Evolutionary conservation across 1,140 invertebrate species (phyloP).

Genomic region (Caenorhabditis inopinata): DNA sequence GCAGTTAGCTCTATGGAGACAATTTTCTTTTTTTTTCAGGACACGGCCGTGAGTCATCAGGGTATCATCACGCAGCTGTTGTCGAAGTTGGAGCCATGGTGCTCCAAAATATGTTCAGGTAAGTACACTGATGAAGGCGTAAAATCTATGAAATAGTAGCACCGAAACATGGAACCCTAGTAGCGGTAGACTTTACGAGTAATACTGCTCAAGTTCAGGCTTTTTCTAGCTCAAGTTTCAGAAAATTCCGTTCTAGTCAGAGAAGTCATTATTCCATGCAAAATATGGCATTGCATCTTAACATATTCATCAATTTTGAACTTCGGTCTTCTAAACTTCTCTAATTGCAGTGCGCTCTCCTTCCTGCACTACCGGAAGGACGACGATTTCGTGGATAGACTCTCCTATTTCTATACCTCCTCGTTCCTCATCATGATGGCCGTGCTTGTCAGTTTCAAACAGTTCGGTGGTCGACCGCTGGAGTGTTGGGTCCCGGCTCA

Average conservation of each 20-base stretch:
- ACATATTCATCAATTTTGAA: background rate
- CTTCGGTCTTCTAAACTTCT: background rate
- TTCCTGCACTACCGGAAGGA: slow-evolving; percentile 67
- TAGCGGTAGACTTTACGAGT: too few relatives aligned
- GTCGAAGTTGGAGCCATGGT: slow-evolving; percentile 66
- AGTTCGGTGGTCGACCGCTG: slow-evolving; percentile 66
- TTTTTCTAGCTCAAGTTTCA: too few relatives aligned
- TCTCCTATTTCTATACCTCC: slow-evolving; percentile 71
- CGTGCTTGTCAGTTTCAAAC: slow-evolving; percentile 69
- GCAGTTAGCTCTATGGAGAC: background rate
- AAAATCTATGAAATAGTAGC: too few relatives aligned
- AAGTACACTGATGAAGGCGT: background rate
- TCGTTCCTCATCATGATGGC: slow-evolving; percentile 70
- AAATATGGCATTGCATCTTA: too few relatives aligned
- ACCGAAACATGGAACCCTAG: too few relatives aligned
- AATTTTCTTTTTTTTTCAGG: slow-evolving; percentile 47
- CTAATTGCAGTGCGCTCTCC: slow-evolving; percentile 55
- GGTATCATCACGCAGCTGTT: slow-evolving; percentile 63
- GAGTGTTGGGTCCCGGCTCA: slow-evolving; percentile 65
- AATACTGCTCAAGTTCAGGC: too few relatives aligned
- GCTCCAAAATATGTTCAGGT: slow-evolving; percentile 64
- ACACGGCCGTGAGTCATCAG: slow-evolving; percentile 61
- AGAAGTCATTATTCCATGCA: too few relatives aligned
- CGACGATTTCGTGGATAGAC: slow-evolving; percentile 70
- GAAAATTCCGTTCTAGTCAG: too few relatives aligned